These are phyloP conservation scores for Drosophila biarmipes DNA, from an alignment of 1,140 invertebrate genomes.

Conservation along the genomic window DNA sequence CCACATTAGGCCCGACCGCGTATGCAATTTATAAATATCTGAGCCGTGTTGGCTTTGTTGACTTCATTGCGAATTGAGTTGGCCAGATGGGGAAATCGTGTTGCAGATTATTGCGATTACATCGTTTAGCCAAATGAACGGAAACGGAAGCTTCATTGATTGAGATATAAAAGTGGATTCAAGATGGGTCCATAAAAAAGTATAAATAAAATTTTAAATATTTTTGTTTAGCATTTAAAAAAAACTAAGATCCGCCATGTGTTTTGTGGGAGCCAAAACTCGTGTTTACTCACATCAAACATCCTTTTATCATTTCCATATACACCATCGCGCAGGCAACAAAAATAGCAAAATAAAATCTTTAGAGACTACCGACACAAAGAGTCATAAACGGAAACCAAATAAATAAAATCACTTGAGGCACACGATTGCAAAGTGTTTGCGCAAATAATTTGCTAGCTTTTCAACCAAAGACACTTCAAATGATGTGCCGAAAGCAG, in stretches of 20 bases:
- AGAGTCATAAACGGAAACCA: constrained; percentile 12
- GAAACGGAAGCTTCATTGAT: constrained; percentile 21
- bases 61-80: constrained; percentile 32
- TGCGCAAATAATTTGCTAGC: constrained; percentile 25
- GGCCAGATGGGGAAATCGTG: constrained; percentile 45
- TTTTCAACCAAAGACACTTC: constrained; percentile 11
- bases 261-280: neutral
- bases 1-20: constrained; percentile 60
- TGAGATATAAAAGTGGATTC: neutral
- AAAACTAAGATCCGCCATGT: neutral
- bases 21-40: constrained; percentile 67
- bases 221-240: neutral
- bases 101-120: constrained; percentile 25
- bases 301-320: constrained; percentile 13
- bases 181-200: neutral
- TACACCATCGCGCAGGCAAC: constrained; percentile 1
- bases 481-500: constrained; percentile 17
- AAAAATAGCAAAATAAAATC: neutral
- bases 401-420: constrained; percentile 2
- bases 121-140: constrained; percentile 10
- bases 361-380: constrained; percentile 9
- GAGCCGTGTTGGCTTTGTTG: constrained; percentile 28
- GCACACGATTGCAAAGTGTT: constrained; percentile 4
- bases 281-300: neutral
- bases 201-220: neutral